Conservation (phyloP, 1,140 invertebrate species). For the Hylaeus anthracinus region DNA sequence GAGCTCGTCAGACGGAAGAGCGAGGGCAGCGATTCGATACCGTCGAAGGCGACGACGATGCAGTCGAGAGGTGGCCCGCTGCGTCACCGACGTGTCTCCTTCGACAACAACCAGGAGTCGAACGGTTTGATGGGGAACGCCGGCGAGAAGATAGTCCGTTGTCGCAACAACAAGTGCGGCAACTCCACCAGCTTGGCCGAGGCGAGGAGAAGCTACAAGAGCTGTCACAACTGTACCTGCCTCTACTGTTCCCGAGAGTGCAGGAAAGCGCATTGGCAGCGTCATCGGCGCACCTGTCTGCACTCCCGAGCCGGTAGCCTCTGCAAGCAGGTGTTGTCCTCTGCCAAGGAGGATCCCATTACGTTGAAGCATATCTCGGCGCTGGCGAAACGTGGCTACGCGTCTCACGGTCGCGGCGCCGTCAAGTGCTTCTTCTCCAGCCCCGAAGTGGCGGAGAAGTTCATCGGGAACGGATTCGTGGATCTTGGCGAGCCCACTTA, state of each 20-base stretch:
- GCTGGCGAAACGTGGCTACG: conserved; percentile 89
- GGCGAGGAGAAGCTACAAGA: conserved; percentile 89
- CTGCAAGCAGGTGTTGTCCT: conserved; percentile 93
- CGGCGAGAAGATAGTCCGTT: conserved; percentile 83
- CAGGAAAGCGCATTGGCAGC: conserved; percentile 93
- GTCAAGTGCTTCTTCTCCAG: conserved; percentile 95
- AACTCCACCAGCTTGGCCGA: conserved; percentile 84
- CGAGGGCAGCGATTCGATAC: conserved; percentile 80
- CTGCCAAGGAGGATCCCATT: conserved; percentile 90
- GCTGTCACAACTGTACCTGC: conserved; percentile 96
- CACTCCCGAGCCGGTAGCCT: conserved; percentile 92
- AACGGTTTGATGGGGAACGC: conserved; percentile 59
- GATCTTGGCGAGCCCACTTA: conserved; percentile 89
- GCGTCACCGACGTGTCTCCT: conserved; percentile 77
- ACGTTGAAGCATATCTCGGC: conserved; percentile 90
- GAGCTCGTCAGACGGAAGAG: conserved; percentile 79
- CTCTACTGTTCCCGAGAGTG: conserved; percentile 92
- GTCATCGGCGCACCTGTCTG: conserved; percentile 93
- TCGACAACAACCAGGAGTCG: conserved; percentile 74
- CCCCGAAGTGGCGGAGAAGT: conserved; percentile 90
- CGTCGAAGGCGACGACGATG: conserved; percentile 58
- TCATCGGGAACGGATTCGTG: conserved; percentile 86
- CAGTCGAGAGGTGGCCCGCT: conserved; percentile 27
- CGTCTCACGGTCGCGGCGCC: conserved; percentile 92
- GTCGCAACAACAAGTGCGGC: conserved; percentile 89